Evolutionary conservation across 1,140 invertebrate species (phyloP).

Genomic region (Calephelis nemesis): DNA sequence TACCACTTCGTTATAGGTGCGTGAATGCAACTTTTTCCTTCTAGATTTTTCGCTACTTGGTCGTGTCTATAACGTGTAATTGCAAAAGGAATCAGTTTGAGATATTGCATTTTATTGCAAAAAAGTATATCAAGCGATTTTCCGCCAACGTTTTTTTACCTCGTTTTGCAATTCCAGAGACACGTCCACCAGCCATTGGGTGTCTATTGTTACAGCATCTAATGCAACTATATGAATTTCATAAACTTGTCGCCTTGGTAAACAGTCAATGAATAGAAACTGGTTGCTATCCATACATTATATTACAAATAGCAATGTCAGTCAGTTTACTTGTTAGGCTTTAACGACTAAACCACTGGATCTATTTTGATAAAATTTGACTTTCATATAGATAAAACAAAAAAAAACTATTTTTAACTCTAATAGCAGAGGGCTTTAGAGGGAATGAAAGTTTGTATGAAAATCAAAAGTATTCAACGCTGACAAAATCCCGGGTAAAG

Average conservation of each 20-base stretch:
- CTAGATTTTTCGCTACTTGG: not conserved
- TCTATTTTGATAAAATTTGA: too few relatives aligned
- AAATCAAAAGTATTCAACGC: too few relatives aligned
- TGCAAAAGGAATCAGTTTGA: conserved; percentile 6
- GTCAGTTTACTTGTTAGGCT: too few relatives aligned
- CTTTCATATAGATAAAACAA: too few relatives aligned
- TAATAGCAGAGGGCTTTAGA: too few relatives aligned
- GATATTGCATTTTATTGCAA: conserved; percentile 4
- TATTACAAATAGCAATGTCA: not conserved
- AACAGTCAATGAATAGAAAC: not conserved
- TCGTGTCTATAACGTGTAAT: not conserved
- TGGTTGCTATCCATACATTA: not conserved
- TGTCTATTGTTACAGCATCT: conserved; percentile 6
- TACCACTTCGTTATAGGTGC: too few relatives aligned
- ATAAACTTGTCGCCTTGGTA: conserved; percentile 3
- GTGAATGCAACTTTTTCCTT: too few relatives aligned
- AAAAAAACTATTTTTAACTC: too few relatives aligned
- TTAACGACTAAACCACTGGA: too few relatives aligned
- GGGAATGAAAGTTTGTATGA: too few relatives aligned
- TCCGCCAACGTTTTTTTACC: conserved; percentile 4
- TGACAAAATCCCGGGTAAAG: too few relatives aligned
- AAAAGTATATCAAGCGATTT: conserved; percentile 1
- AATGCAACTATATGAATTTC: not conserved
- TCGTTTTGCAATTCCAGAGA: conserved; percentile 1
- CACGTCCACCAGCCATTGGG: not conserved